phyloP scores from a whole-genome alignment of 2,797 vertebrate species.

The Gouania willdenowi region DNA sequence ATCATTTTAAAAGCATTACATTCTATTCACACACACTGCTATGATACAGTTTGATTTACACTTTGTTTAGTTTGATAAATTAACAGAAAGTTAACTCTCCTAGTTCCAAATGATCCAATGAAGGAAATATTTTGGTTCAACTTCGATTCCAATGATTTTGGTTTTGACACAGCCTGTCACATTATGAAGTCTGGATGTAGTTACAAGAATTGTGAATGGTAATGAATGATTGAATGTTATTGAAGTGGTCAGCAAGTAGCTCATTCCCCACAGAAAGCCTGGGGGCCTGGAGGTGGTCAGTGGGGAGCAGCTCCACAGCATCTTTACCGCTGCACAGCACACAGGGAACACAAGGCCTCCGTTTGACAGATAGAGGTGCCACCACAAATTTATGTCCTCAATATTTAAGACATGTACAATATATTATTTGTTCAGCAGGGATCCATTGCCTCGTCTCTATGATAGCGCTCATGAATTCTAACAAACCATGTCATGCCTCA shows the following conservation, averaged over 20 bases:
- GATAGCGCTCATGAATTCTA: constrained; percentile 14
- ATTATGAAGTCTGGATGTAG: constrained; percentile 71
- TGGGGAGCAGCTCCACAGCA: constrained; percentile 53
- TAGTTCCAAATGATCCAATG: constrained; percentile 58
- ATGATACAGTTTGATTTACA: constrained; percentile 4
- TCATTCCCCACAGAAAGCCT: constrained; percentile 66
- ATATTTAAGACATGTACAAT: constrained; percentile 43
- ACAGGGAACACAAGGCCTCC: constrained; percentile 21
- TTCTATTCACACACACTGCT: too few species aligned
- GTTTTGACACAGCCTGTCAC: constrained; percentile 72
- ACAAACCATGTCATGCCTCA: too few species aligned
- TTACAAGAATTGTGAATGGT: constrained; percentile 69
- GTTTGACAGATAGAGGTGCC: constrained; percentile 42
- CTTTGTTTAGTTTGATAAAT: constrained; percentile 41
- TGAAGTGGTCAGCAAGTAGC: constrained; percentile 71
- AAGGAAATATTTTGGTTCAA: constrained; percentile 51
- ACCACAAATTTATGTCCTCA: constrained; percentile 53
- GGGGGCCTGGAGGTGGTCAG: constrained; percentile 60
- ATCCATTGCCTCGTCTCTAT: constrained; percentile 16
- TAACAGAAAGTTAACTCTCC: constrained; percentile 61
- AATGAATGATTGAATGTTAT: constrained; percentile 67
- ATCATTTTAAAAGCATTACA: constrained; percentile 22
- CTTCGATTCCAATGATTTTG: constrained; percentile 59
- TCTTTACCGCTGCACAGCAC: constrained; percentile 27
- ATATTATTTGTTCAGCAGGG: constrained; percentile 31